A percentile compares a stretch with the other conserved stretches of the same genome.
phyloP scores from a whole-genome alignment of 2,797 vertebrate species.

The Aeoliscus strigatus region DNA sequence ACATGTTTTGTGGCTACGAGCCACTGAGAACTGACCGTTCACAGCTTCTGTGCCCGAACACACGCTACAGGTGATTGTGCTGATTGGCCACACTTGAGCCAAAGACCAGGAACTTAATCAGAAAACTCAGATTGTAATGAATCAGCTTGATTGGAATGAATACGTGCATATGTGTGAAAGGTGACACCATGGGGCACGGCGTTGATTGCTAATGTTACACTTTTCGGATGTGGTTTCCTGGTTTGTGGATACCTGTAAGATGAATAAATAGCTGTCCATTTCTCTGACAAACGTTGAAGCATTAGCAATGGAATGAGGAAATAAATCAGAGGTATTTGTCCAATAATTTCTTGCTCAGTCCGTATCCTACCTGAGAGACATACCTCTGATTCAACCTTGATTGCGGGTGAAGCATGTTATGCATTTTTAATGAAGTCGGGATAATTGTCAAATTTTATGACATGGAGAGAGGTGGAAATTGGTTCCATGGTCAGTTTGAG shows the following conservation, averaged over 20 bases:
- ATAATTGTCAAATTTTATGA: slow-evolving; percentile 94
- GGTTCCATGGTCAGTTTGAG: slow-evolving; percentile 93
- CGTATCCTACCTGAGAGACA: slow-evolving; percentile 78
- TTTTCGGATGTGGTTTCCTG: slow-evolving; percentile 2
- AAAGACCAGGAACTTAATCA: slow-evolving; percentile 15
- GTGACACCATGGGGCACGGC: background rate
- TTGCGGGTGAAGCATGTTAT: slow-evolving; percentile 81
- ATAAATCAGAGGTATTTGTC: slow-evolving; percentile 75
- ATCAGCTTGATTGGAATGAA: slow-evolving; percentile 1
- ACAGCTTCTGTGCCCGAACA: background rate
- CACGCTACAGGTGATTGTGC: background rate
- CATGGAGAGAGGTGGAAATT: slow-evolving; percentile 86
- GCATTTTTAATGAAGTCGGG: slow-evolving; percentile 92
- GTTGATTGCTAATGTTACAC: slow-evolving; percentile 14
- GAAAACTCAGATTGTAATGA: background rate
- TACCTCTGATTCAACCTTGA: slow-evolving; percentile 83
- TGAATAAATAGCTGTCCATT: slow-evolving; percentile 30
- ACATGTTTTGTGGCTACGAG: background rate
- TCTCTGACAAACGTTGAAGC: slow-evolving; percentile 29
- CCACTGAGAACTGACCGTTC: background rate
- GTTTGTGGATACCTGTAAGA: slow-evolving; percentile 1
- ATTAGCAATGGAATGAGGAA: slow-evolving; percentile 60
- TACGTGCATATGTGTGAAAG: background rate
- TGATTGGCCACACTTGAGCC: slow-evolving; percentile 10
- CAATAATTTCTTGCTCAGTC: slow-evolving; percentile 74